phyloP scores from a whole-genome alignment of 2,113 vertebrate species.

The Microtus oregoni region DNA sequence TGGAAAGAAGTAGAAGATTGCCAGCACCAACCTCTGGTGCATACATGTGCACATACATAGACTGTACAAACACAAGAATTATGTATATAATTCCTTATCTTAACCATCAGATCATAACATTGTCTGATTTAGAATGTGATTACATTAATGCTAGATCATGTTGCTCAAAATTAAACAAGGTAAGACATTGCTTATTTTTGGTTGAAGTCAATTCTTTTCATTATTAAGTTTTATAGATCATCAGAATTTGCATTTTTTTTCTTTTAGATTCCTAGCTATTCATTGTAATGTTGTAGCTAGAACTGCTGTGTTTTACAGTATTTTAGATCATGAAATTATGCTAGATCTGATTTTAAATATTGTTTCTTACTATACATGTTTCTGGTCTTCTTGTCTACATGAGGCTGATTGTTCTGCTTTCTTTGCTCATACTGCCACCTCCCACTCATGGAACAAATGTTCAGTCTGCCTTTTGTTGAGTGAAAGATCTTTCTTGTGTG shows the following conservation, averaged over 20 bases:
- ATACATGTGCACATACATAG: neutral
- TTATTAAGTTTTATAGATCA: neutral
- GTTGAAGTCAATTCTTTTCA: slow-evolving; percentile 17
- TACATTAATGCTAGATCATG: slow-evolving; percentile 98
- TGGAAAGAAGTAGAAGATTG: neutral
- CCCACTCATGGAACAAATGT: neutral
- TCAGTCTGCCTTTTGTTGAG: slow-evolving; percentile 35
- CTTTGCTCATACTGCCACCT: neutral
- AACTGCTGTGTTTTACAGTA: slow-evolving; percentile 33
- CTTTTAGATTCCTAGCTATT: neutral
- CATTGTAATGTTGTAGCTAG: neutral
- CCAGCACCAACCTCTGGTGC: neutral
- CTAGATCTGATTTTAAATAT: neutral
- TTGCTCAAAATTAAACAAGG: slow-evolving; percentile 99
- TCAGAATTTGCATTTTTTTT: neutral
- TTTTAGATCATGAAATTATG: slow-evolving; percentile 38
- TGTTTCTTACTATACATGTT: neutral
- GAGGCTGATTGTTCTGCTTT: slow-evolving; percentile 10
- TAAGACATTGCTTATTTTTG: slow-evolving; percentile 82
- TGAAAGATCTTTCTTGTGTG: slow-evolving; percentile 55
- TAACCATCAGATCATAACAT: slow-evolving; percentile 93
- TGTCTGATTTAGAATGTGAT: slow-evolving; percentile 99
- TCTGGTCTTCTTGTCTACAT: neutral
- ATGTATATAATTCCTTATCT: slow-evolving; percentile 87
- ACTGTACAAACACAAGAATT: neutral